Conservation (phyloP, 2,797 vertebrate species). For the Neopelma chrysocephalum region DNA sequence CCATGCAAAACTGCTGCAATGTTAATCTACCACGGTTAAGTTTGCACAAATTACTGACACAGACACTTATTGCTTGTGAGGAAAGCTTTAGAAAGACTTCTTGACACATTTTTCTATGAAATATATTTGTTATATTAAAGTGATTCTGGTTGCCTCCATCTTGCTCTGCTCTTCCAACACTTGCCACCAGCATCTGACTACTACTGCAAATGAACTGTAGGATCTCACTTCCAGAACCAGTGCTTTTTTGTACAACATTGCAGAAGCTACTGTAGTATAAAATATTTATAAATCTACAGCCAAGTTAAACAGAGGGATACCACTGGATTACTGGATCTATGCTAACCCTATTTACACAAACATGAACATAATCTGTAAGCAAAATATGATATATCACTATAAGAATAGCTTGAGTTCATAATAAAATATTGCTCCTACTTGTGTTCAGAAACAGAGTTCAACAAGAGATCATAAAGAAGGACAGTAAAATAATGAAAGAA, state of each 20-base stretch:
- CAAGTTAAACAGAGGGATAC: neutral
- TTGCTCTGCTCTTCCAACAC: neutral
- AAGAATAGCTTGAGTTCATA: neutral
- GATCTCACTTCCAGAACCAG: neutral
- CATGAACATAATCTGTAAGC: neutral
- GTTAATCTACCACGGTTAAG: neutral
- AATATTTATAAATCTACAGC: neutral
- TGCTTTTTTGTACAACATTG: neutral
- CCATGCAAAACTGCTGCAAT: neutral
- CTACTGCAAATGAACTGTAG: neutral
- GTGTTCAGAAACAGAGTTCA: neutral
- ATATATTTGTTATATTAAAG: neutral
- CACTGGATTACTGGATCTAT: slow-evolving; percentile 5
- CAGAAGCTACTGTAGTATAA: neutral
- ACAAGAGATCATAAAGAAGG: neutral
- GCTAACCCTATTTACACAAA: slow-evolving; percentile 35
- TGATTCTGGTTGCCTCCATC: neutral
- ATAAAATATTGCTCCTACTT: neutral
- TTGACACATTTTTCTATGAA: neutral
- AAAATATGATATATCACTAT: neutral
- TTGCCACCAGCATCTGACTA: neutral
- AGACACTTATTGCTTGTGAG: neutral
- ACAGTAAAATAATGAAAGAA: neutral
- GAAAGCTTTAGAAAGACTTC: neutral
- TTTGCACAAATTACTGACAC: neutral